These are phyloP conservation scores for Labeo catla DNA, from an alignment of 2,113 vertebrate species.

Conservation along the genomic window DNA sequence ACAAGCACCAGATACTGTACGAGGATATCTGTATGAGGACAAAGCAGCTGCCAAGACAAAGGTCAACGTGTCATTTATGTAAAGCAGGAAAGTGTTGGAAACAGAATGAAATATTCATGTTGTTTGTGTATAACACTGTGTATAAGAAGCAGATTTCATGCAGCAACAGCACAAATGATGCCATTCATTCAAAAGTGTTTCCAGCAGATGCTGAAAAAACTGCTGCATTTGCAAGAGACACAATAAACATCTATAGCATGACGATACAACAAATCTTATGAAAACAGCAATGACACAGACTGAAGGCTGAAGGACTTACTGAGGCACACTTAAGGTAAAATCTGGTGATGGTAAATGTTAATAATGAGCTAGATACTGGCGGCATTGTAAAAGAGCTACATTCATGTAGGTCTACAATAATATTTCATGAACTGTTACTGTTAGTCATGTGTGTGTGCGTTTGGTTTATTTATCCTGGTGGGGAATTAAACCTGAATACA, in stretches of 20 bases:
- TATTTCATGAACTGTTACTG: no score
- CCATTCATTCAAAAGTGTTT: background rate
- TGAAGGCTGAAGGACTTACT: background rate
- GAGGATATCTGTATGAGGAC: background rate
- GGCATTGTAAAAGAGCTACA: no score
- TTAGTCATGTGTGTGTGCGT: no score
- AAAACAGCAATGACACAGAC: background rate
- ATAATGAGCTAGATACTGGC: background rate
- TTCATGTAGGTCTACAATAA: no score
- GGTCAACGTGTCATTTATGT: conserved; percentile 9
- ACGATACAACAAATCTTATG: background rate
- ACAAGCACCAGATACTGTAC: background rate
- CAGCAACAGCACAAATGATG: conserved; percentile 6
- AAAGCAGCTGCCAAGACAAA: conserved; percentile 5
- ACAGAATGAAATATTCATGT: background rate
- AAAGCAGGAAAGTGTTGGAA: background rate
- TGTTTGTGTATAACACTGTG: background rate
- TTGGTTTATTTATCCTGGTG: no score
- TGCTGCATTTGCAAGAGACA: background rate
- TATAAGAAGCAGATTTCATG: background rate
- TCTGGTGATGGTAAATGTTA: background rate
- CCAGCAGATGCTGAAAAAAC: background rate
- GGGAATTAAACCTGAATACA: no score
- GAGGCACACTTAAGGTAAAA: background rate
- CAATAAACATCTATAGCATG: background rate